phyloP scores from a whole-genome alignment of 2,113 vertebrate species.

The Myrmecophaga tridactyla region DNA sequence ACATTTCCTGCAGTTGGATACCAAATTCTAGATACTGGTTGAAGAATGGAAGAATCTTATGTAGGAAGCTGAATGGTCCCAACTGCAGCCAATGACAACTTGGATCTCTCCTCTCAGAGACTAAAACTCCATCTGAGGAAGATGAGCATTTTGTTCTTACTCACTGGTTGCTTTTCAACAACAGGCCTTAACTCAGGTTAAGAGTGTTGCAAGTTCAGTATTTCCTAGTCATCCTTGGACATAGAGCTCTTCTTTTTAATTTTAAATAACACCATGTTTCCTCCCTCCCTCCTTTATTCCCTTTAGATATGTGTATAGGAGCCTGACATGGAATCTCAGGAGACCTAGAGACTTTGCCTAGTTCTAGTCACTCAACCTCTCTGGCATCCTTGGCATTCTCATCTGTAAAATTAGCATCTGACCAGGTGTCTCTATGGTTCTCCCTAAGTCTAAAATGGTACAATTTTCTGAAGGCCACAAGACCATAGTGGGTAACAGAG shows the following conservation, averaged over 20 bases:
- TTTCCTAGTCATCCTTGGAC: neutral
- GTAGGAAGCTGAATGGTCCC: neutral
- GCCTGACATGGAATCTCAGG: neutral
- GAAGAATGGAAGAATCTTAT: neutral
- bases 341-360: neutral
- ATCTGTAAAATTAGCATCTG: neutral
- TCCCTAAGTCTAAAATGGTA: neutral
- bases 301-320: neutral
- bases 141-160: neutral
- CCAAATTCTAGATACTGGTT: neutral
- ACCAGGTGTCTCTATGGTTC: neutral
- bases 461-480: neutral
- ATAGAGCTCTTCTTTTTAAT: neutral
- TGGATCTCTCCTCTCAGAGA: neutral
- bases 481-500: neutral
- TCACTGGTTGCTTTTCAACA: neutral
- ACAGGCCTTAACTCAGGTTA: neutral
- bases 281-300: neutral
- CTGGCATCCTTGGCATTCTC: neutral
- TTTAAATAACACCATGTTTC: neutral
- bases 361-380: neutral
- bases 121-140: neutral
- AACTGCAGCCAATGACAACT: neutral
- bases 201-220: neutral
- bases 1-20: neutral